Conservation (phyloP, 2,888 invertebrate species). For the Adela reaumurella region DNA sequence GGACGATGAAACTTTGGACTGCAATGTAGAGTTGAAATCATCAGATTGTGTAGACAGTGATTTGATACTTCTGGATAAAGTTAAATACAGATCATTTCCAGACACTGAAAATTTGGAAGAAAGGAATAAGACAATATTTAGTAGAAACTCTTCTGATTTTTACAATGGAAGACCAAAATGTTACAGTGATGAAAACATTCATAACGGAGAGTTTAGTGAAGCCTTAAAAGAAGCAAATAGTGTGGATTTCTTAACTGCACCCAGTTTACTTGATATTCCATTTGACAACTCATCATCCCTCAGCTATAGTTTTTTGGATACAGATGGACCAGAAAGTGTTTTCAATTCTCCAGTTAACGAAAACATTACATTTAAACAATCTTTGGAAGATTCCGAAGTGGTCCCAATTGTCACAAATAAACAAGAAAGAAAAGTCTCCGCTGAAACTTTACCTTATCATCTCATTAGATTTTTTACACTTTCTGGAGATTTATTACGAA, state of each 20-base stretch:
- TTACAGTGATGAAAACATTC: slow-evolving; percentile 39
- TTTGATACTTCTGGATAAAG: neutral
- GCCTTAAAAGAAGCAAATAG: slow-evolving; percentile 39
- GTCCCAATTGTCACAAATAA: neutral
- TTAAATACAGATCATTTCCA: neutral
- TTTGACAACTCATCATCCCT: slow-evolving; percentile 5
- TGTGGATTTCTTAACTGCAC: slow-evolving; percentile 28
- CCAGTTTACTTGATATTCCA: slow-evolving; percentile 7
- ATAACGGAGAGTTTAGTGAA: slow-evolving; percentile 26
- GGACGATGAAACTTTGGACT: neutral
- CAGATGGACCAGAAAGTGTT: slow-evolving; percentile 36
- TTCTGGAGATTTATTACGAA: neutral
- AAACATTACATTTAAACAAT: slow-evolving; percentile 19
- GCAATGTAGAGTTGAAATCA: neutral
- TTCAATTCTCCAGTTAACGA: slow-evolving; percentile 25
- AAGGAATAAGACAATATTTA: slow-evolving; percentile 26
- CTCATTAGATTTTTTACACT: neutral
- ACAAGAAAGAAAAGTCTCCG: neutral
- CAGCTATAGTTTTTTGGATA: slow-evolving; percentile 30
- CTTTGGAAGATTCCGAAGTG: slow-evolving; percentile 1
- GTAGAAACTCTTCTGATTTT: slow-evolving; percentile 26
- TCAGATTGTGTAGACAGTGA: neutral
- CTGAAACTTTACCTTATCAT: neutral
- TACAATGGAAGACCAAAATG: slow-evolving; percentile 45
- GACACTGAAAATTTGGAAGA: slow-evolving; percentile 14